Evolutionary conservation across 2,888 invertebrate genomes (phyloP), one percentile per base, ranked within the genome.

Genomic region (Auanema sp.): DNA sequence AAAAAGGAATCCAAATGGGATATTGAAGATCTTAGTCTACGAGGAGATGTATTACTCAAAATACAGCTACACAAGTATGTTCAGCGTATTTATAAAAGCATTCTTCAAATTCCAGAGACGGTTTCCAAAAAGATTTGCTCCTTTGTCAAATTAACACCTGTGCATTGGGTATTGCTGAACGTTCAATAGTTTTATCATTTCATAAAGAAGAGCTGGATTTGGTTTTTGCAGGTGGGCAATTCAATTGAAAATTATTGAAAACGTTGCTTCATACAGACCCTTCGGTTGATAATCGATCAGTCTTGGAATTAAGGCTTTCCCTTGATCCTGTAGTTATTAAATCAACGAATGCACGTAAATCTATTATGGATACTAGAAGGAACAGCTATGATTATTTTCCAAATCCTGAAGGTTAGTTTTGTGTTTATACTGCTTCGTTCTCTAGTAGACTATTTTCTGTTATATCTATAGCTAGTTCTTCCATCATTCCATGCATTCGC

Each of bases 91-190:
- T 5, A 49, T 18, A 23, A 21, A 23, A 21, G 21, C 21, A 16
- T 49, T 25, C 14, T 54, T 0, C 8, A 40, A 16, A 0, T 41
- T 33, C 42, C 24, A 53, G 16, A 60, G 54, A 42, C 41, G 25
- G 12, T 58, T 47, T 25, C 6, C 33, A 8, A 3, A 40, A 51
- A 55, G 58, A 57, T 18, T 58, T 91, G n/a, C 89, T 92, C 76
- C 92, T 92, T 87, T 90, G 91, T 84, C 91, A 94, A 89, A 93
- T 94, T 87, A 93, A 94, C 88, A 93, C 94, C 4, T 93, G 93
- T 86, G 92, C 93, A 59, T 90, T 93, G 72, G 89, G 72, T 50
- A 18, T 71, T 42, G 63, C 64, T 57, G 57, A 65, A 11, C 43
- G 53, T 33, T 53, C 52, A 12, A 79, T 91, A 53, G 90, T 91